These are phyloP conservation scores for Melanotaenia boesemani DNA, from an alignment of 2,797 vertebrate species.

Conservation along the genomic window DNA sequence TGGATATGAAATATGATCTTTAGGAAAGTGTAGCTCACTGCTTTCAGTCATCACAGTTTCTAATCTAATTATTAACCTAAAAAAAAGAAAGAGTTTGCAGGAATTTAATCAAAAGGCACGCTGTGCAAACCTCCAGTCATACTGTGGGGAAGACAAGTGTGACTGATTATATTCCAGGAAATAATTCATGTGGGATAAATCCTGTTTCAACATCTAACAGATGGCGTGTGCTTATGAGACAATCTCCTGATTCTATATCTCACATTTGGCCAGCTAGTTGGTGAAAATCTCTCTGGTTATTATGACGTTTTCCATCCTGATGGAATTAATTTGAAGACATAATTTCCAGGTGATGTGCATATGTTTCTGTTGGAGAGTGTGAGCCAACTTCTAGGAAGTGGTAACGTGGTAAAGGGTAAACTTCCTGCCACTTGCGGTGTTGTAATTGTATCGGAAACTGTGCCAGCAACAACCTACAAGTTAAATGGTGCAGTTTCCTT, in stretches of 20 bases:
- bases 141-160: constrained; percentile 24
- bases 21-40: not conserved
- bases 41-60: constrained; percentile 26
- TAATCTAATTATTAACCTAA: constrained; percentile 16
- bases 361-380: not conserved
- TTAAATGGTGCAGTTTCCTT: not conserved
- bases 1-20: not conserved
- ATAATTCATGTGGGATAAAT: constrained; percentile 33
- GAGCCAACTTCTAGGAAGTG: constrained; percentile 70
- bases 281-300: not conserved
- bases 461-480: constrained; percentile 54
- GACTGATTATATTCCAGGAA: constrained; percentile 57
- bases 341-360: constrained; percentile 12
- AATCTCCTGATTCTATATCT: not conserved
- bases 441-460: constrained; percentile 71
- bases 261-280: not conserved
- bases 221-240: constrained; percentile 11
- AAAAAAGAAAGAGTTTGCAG: constrained; percentile 6
- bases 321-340: not conserved
- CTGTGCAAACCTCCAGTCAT: not conserved
- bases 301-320: not conserved
- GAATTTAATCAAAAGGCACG: constrained; percentile 43
- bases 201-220: constrained; percentile 31
- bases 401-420: constrained; percentile 76
- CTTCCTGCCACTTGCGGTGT: constrained; percentile 72